Base-by-base conservation (phyloP, 2,113 vertebrate species). In the Zeus faber region DNA sequence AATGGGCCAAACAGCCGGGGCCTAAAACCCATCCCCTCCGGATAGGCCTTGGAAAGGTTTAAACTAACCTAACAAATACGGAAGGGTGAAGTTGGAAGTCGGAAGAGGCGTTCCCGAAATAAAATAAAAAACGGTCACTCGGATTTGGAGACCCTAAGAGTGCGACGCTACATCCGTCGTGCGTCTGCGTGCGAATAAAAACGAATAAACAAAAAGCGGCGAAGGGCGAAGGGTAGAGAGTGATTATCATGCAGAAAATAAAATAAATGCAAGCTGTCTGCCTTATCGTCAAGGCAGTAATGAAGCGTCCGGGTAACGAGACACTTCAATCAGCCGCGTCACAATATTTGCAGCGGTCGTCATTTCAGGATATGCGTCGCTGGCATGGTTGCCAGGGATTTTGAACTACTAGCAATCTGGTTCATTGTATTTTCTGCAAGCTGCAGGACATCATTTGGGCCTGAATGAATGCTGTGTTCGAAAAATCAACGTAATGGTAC, bases 231-330 rank as follows among this genome's bases (percentile, higher is more conserved):
- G n/a, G n/a, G n/a, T n/a, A 22, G 48, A 18, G 40, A 14, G 50
- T 1, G 21, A 65, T 50, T 55, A 65, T 5, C 41, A 54, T 54
- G 66, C 46, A 44, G 61, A 60, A 49, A 62, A 44, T 43, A 65
- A 79, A 68, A 72, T 58, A 79, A 71, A 74, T 64, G 46, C 72
- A 67, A 74, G 64, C 68, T 84, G 76, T 80, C 59, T 9, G 54
- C 66, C 52, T 67, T 49, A 73, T 79, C 60, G 18, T 13, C 20
- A 55, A 56, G 65, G 39, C 58, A 54, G 75, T 67, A 48, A 76
- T 55, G 43, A 62, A 64, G 43, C 45, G 26, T 8, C 45, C 55
- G 31, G 29, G 57, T 47, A 64, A 52, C 44, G 69, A 13, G 41
- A 65, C 45, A 17, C 14, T 64, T 67, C 16, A 74, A 62, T 64